These are phyloP conservation scores for Phyllotreta cruciferae DNA, from an alignment of 2,888 invertebrate species.

Conservation along the genomic window DNA sequence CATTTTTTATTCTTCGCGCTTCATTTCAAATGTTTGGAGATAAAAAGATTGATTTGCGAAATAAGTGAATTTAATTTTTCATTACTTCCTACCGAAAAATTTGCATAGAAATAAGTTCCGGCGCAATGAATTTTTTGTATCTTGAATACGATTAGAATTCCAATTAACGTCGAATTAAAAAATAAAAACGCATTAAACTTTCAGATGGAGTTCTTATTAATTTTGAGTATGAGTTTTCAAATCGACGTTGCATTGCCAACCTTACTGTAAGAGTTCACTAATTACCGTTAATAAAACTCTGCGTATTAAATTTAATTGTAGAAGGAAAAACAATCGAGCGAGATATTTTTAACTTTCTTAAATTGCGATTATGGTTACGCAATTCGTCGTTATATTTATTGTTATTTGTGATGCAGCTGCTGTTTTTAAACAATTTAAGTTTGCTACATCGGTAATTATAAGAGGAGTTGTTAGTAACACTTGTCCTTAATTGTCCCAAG, in stretches of 20 bases:
- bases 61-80: conserved; percentile 5
- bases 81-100: neutral
- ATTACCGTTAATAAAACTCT: conserved; percentile 12
- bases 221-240: too few relatives aligned
- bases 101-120: conserved; percentile 11
- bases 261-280: neutral
- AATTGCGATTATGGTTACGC: conserved; percentile 40
- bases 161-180: too few relatives aligned
- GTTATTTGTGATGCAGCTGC: conserved; percentile 60
- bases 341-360: conserved; percentile 39
- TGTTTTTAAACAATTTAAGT: conserved; percentile 61
- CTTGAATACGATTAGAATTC: too few relatives aligned
- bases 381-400: conserved; percentile 57
- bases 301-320: conserved; percentile 29
- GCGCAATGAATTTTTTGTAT: neutral
- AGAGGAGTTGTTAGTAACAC: conserved; percentile 59
- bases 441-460: conserved; percentile 59
- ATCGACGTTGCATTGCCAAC: too few relatives aligned
- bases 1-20: neutral
- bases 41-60: too few relatives aligned
- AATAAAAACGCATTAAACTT: too few relatives aligned
- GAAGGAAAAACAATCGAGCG: conserved; percentile 30
- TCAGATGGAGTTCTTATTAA: too few relatives aligned
- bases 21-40: too few relatives aligned
- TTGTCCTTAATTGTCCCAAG: conserved; percentile 59